Evolutionary conservation across 2,888 invertebrate genomes (phyloP).

Genomic region (Hylaea fasciaria): DNA sequence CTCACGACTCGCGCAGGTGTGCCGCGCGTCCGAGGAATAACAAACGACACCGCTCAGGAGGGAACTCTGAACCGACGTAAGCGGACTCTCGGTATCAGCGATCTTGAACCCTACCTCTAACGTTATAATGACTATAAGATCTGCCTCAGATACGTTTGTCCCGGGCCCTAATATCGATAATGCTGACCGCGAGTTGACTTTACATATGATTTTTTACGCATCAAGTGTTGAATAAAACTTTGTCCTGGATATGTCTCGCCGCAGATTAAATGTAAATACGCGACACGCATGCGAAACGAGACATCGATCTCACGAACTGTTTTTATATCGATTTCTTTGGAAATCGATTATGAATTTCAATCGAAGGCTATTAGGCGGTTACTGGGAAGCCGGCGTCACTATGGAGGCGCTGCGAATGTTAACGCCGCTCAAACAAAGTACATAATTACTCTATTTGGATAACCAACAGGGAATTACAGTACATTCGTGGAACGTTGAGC

Average conservation of each 20-base stretch:
- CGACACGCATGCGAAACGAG: slow-evolving; percentile 59
- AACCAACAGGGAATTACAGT: too few relatives aligned
- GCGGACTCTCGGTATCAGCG: slow-evolving; percentile 1
- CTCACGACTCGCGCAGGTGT: slow-evolving; percentile 73
- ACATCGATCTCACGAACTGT: slow-evolving; percentile 45
- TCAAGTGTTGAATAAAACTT: slow-evolving; percentile 50
- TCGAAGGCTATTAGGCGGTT: slow-evolving; percentile 35
- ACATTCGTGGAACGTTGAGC: too few relatives aligned
- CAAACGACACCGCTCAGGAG: slow-evolving; percentile 42
- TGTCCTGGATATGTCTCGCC: slow-evolving; percentile 54
- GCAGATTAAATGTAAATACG: slow-evolving; percentile 63
- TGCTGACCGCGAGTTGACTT: slow-evolving; percentile 49
- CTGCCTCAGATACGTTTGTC: slow-evolving; percentile 2
- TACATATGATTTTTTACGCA: slow-evolving; percentile 56
- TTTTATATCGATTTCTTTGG: slow-evolving; percentile 54
- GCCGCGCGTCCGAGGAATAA: slow-evolving; percentile 67
- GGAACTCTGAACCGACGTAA: slow-evolving; percentile 6
- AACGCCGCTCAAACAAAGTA: slow-evolving; percentile 5
- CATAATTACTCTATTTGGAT: background rate
- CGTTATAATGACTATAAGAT: background rate
- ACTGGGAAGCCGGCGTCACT: slow-evolving; percentile 16
- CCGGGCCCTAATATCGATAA: slow-evolving; percentile 46
- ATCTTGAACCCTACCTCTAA: slow-evolving; percentile 25
- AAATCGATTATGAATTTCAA: slow-evolving; percentile 53
- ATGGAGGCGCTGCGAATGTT: slow-evolving; percentile 17